Conservation (phyloP, 1,140 invertebrate genomes). For the Philopotamus ludificatus region DNA sequence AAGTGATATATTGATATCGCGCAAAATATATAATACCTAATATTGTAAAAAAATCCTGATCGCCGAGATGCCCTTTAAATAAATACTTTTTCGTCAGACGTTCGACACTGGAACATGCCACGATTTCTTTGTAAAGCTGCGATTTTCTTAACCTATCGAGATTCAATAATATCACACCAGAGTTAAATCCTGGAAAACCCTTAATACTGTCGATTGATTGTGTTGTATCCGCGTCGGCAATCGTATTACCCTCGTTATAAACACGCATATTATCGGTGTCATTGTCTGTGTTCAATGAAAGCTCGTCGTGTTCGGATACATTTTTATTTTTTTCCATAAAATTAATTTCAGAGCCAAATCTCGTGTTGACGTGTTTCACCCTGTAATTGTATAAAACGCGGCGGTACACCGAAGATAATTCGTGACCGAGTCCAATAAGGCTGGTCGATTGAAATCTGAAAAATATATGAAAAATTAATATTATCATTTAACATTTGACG, state of each 20-base stretch:
- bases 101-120: slow-evolving; percentile 59
- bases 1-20: not conserved
- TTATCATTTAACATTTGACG: not conserved
- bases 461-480: slow-evolving; percentile 34
- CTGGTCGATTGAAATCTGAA: slow-evolving; percentile 54
- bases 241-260: not conserved
- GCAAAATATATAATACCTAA: slow-evolving; percentile 54
- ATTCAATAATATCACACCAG: slow-evolving; percentile 75
- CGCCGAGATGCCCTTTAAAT: slow-evolving; percentile 78
- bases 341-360: slow-evolving; percentile 53
- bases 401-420: slow-evolving; percentile 78
- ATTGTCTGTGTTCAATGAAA: not conserved
- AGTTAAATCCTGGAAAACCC: slow-evolving; percentile 79
- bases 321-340: slow-evolving; percentile 1
- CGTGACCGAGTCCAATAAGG: slow-evolving; percentile 74
- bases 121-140: slow-evolving; percentile 58
- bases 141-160: slow-evolving; percentile 70
- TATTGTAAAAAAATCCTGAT: slow-evolving; percentile 86
- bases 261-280: not conserved
- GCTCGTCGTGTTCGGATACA: too few relatives aligned
- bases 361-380: slow-evolving; percentile 60
- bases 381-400: slow-evolving; percentile 74
- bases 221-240: not conserved
- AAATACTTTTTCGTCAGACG: slow-evolving; percentile 68
- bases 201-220: not conserved